phyloP scores from a whole-genome alignment of 2,113 vertebrate genomes.

The Psilopsiagon aymara region DNA sequence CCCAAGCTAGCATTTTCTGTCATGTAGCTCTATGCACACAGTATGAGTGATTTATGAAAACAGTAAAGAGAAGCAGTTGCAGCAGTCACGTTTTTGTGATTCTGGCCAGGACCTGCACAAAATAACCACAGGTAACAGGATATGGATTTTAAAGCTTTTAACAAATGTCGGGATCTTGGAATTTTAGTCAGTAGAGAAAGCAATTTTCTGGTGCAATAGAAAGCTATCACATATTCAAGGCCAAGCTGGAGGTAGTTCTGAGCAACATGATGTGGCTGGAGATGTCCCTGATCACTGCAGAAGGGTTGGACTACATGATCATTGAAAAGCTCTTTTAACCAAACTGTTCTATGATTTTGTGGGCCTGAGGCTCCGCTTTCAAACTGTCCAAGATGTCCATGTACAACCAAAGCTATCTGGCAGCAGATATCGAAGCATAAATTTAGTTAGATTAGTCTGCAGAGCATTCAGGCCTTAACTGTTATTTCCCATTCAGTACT shows the following conservation, averaged over 20 bases:
- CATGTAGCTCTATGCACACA: fast-evolving
- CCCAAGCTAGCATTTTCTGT: not conserved
- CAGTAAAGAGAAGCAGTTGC: not conserved
- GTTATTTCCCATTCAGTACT: not conserved
- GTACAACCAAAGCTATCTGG: not conserved
- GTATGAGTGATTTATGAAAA: not conserved
- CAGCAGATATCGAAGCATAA: not conserved
- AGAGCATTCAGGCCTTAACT: not conserved
- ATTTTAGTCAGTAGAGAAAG: not conserved
- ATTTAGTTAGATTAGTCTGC: not conserved
- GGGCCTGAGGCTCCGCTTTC: not conserved
- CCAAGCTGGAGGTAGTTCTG: not conserved
- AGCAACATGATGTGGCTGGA: not conserved
- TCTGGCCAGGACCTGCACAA: not conserved
- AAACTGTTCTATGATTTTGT: not conserved
- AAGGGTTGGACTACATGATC: not conserved
- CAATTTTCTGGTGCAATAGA: not conserved
- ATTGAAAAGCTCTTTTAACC: not conserved
- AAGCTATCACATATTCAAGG: not conserved
- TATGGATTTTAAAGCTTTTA: not conserved
- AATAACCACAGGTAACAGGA: not conserved
- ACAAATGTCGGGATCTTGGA: not conserved
- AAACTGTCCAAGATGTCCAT: not conserved
- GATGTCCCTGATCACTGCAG: not conserved
- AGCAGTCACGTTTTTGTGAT: fast-evolving